Evolutionary conservation across 2,888 invertebrate species (phyloP), one percentile per base, ranked within the genome.

Genomic region (Venusia cambrica): DNA sequence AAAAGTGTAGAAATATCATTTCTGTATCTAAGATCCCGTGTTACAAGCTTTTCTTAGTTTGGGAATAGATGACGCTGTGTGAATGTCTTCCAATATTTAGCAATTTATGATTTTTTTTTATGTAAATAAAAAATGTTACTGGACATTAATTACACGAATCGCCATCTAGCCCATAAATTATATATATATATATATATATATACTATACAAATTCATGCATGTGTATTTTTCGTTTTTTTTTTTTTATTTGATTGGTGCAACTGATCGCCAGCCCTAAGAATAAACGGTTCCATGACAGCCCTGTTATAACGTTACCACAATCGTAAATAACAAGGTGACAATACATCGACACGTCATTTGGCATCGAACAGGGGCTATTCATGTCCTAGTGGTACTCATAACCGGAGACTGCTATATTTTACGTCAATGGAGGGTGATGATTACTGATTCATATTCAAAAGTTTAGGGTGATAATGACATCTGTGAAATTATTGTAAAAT

Each of bases 311-410:
- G 64, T 70, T 65, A 66, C 69, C 68, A 64, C 73, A 74, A 70
- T 66, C 70, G 68, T 77, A 75, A 75, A 75, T 77, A 65, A 66
- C 63, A 63, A 78, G 79, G 81, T 84, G 83, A 79, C 83, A 79
- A 81, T 69, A 65, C 75, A 77, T 62, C 70, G 77, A 73, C 80
- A 73, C 65, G 73, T 80, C 81, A 81, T 81, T 81, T 75, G 73
- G 68, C 61, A 55, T 52, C 54, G 55, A 60, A 68, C 70, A 67
- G 73, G 77, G 78, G 77, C 75, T 69, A 69, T 73, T 63, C 59
- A 65, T 73, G 74, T 74, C 65, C 61, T 49, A 53, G 30, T 43
- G 46, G 44, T 38, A 41, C 73, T 80, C 78, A 81, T 87, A 84
- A 83, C 63, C n/a, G n/a, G n/a, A n/a, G n/a, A n/a, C n/a, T n/a